phyloP scores from a whole-genome alignment of 2,113 vertebrate species.

The Setophaga petechia region DNA sequence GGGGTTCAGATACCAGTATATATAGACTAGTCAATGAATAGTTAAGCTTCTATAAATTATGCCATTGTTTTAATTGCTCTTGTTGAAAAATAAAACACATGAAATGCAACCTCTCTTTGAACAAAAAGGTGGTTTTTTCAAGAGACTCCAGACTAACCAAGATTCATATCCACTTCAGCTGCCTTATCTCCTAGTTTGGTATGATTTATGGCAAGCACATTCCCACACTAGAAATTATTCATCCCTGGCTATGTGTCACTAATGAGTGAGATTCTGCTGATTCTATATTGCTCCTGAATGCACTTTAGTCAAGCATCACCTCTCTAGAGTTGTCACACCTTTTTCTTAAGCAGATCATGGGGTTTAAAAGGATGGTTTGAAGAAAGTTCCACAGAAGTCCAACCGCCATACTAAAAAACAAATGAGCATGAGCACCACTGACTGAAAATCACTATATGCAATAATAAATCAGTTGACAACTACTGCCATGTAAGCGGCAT shows the following conservation, averaged over 20 bases:
- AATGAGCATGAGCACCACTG: neutral
- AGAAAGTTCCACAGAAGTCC: neutral
- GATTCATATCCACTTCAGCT: neutral
- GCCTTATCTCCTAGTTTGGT: neutral
- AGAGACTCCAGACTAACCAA: neutral
- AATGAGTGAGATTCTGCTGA: neutral
- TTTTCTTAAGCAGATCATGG: neutral
- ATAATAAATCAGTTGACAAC: neutral
- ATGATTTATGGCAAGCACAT: neutral
- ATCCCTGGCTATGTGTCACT: neutral
- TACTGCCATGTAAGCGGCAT: neutral
- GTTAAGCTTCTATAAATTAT: neutral
- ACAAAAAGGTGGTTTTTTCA: neutral
- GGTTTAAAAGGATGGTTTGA: neutral
- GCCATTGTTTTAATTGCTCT: neutral
- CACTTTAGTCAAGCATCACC: neutral
- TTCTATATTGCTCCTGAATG: neutral
- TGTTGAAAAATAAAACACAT: neutral
- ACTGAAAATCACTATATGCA: neutral
- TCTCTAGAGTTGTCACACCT: neutral
- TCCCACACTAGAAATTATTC: neutral
- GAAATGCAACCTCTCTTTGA: neutral
- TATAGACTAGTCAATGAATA: neutral
- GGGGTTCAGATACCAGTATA: neutral
- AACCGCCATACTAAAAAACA: neutral